These are phyloP conservation scores for Antechinus flavipes DNA, from an alignment of 2,113 vertebrate species.

Conservation along the genomic window DNA sequence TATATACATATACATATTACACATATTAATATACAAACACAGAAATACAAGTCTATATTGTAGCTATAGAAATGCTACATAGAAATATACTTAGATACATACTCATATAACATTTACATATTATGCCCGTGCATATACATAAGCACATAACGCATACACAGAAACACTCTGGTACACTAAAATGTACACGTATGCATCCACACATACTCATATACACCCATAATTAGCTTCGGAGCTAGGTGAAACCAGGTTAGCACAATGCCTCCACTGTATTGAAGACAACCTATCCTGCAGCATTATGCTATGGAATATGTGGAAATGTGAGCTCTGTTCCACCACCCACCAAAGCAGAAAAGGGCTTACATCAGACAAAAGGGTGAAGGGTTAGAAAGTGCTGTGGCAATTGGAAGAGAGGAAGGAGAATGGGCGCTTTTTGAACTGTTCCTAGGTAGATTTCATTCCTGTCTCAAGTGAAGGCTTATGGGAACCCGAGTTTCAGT, in stretches of 20 bases:
- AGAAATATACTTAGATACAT: too few species aligned
- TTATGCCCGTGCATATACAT: too few species aligned
- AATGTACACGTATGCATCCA: too few species aligned
- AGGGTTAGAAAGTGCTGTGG: not conserved
- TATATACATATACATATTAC: too few species aligned
- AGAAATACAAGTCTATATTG: too few species aligned
- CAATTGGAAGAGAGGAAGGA: conserved; percentile 25
- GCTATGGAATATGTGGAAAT: not conserved
- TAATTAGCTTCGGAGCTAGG: not conserved
- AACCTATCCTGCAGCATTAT: conserved; percentile 26
- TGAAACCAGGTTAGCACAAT: conserved; percentile 50
- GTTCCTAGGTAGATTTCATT: conserved; percentile 68
- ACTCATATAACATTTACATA: too few species aligned
- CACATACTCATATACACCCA: not conserved
- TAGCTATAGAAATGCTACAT: too few species aligned
- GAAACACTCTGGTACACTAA: too few species aligned
- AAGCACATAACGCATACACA: too few species aligned
- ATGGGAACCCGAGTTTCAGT: conserved; percentile 58
- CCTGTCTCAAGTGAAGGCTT: conserved; percentile 66
- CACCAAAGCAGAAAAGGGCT: not conserved
- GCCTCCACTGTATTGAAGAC: conserved; percentile 35
- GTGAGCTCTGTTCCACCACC: not conserved
- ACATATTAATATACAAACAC: too few species aligned
- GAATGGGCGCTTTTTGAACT: conserved; percentile 24
- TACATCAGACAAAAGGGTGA: not conserved